Conservation (phyloP, 2,888 invertebrate species). For the Meteorus colon region DNA sequence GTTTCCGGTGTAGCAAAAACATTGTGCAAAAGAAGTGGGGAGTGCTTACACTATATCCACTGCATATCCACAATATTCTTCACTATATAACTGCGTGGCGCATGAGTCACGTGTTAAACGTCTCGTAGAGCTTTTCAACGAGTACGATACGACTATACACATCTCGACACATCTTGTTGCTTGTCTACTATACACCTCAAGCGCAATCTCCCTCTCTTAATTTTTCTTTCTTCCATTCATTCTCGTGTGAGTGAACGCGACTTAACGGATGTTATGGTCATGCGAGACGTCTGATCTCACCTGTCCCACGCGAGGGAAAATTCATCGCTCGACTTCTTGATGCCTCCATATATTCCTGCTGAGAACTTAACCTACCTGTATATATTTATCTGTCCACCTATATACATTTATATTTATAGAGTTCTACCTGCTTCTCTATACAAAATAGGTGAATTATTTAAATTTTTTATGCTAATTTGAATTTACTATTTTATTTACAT, state of each 20-base stretch:
- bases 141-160: background rate
- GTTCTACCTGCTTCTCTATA: background rate
- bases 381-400: background rate
- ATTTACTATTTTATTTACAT: background rate
- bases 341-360: conserved; percentile 2
- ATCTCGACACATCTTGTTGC: conserved; percentile 6
- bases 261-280: conserved; percentile 24
- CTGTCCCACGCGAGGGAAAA: conserved; percentile 20
- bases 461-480: conserved; percentile 18
- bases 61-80: background rate
- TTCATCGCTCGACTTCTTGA: conserved; percentile 22
- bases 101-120: conserved; percentile 10
- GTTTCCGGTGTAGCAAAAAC: conserved; percentile 23
- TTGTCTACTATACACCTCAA: conserved; percentile 10
- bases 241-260: background rate
- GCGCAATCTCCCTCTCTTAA: background rate
- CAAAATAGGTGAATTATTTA: conserved; percentile 9
- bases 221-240: background rate
- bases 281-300: conserved; percentile 24
- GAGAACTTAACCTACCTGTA: background rate
- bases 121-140: conserved; percentile 13
- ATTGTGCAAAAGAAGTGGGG: background rate
- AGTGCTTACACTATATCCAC: background rate
- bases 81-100: background rate
- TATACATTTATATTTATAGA: background rate